A percentile compares a stretch with the other conserved stretches of the same genome.
These are phyloP conservation scores for Brachypodius melanocephalos DNA, from an alignment of 2,113 vertebrate genomes.

Conservation along the genomic window DNA sequence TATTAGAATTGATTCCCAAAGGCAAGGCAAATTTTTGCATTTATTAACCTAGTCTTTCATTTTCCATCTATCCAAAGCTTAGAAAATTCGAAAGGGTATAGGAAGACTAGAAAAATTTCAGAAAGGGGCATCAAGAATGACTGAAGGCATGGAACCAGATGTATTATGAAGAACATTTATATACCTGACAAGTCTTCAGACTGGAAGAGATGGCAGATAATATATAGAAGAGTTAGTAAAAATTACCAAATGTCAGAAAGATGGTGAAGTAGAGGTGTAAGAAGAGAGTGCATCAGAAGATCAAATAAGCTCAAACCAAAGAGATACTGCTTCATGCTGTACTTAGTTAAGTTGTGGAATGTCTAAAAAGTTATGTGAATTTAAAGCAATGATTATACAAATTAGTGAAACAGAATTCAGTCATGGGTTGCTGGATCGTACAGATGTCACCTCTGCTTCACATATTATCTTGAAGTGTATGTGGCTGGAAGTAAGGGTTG, in stretches of 20 bases:
- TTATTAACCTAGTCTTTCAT: background rate
- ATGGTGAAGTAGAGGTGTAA: background rate
- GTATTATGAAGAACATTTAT: background rate
- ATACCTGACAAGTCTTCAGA: background rate
- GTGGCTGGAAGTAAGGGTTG: background rate
- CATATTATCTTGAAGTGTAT: background rate
- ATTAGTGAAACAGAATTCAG: background rate
- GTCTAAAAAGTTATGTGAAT: background rate
- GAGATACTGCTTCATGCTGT: background rate
- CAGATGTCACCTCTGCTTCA: background rate
- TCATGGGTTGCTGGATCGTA: background rate
- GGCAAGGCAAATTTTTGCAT: background rate
- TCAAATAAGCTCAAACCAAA: background rate
- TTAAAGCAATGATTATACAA: background rate
- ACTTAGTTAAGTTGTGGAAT: background rate
- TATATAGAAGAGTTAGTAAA: background rate
- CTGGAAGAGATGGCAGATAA: background rate
- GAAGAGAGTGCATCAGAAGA: background rate
- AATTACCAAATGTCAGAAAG: background rate
- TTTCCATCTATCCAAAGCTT: background rate
- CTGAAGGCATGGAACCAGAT: background rate
- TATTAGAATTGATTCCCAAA: background rate
- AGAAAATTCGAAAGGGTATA: background rate
- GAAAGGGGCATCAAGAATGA: background rate
- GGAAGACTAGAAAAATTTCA: background rate